Evolutionary conservation across 2,113 vertebrate species (phyloP).

Genomic region (Columba livia): DNA sequence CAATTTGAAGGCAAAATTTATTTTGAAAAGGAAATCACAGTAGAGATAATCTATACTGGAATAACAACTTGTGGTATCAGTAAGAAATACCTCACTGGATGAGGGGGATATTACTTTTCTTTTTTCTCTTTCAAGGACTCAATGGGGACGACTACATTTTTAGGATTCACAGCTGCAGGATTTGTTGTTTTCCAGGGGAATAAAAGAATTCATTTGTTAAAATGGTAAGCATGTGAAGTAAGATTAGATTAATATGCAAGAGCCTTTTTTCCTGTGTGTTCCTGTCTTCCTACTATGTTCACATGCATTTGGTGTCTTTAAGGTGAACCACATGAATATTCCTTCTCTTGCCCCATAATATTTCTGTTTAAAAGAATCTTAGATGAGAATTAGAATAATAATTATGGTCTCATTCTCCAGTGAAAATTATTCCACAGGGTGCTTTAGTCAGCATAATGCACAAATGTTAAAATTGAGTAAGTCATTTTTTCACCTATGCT

Average conservation of each 20-base stretch:
- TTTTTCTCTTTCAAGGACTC: slow-evolving; percentile 84
- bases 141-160: slow-evolving; percentile 90
- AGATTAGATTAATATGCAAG: background rate
- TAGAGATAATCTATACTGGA: background rate
- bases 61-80: background rate
- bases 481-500: background rate
- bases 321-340: background rate
- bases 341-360: background rate
- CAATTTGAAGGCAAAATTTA: background rate
- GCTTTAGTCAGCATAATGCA: background rate
- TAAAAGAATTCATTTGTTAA: slow-evolving; percentile 95
- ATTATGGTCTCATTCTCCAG: background rate
- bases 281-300: background rate
- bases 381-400: background rate
- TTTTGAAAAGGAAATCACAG: background rate
- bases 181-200: slow-evolving; percentile 99
- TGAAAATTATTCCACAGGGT: background rate
- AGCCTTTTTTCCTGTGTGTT: background rate
- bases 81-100: background rate
- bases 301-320: background rate
- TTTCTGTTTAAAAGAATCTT: background rate
- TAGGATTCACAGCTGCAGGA: slow-evolving; percentile 94
- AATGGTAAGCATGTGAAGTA: slow-evolving; percentile 84
- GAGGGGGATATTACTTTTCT: background rate
- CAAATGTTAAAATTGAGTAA: background rate